A percentile compares a stretch with the other conserved stretches of the same genome.
Conservation (phyloP, 2,888 invertebrate genomes). For the Petrolisthes manimaculis region DNA sequence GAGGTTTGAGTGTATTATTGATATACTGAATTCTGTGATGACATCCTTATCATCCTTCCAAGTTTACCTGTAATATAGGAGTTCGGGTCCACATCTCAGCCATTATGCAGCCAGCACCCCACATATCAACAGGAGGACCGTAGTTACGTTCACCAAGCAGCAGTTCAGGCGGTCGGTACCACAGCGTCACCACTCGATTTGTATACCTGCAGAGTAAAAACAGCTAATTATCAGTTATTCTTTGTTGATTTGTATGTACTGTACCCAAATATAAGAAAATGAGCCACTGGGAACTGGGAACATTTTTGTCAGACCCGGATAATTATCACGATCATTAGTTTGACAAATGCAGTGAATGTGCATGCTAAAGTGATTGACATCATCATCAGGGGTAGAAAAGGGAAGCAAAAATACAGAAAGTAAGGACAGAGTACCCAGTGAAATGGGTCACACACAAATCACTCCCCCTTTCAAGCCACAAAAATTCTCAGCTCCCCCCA, state of each 20-base stretch:
- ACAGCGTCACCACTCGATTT: conserved; percentile 95
- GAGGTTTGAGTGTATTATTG: background rate
- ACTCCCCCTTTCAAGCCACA: too few relatives aligned
- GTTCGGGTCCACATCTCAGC: conserved; percentile 98
- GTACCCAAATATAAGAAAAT: too few relatives aligned
- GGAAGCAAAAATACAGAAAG: too few relatives aligned
- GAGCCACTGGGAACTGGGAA: too few relatives aligned
- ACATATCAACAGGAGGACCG: conserved; percentile 95
- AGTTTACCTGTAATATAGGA: conserved; percentile 85
- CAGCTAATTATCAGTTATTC: background rate
- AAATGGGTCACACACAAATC: too few relatives aligned
- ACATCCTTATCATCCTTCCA: background rate
- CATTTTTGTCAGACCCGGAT: too few relatives aligned
- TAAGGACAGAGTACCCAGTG: too few relatives aligned
- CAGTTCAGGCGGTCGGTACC: conserved; percentile 87
- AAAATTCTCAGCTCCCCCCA: too few relatives aligned
- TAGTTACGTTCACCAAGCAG: conserved; percentile 90
- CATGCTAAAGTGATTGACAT: too few relatives aligned
- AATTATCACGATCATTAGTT: too few relatives aligned
- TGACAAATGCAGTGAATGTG: too few relatives aligned
- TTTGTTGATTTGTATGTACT: background rate
- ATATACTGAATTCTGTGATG: background rate
- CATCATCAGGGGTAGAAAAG: too few relatives aligned
- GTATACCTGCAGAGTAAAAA: conserved; percentile 81
- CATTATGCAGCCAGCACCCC: conserved; percentile 97